phyloP scores from a whole-genome alignment of 2,888 invertebrate species.

The Tipula lateralis region DNA sequence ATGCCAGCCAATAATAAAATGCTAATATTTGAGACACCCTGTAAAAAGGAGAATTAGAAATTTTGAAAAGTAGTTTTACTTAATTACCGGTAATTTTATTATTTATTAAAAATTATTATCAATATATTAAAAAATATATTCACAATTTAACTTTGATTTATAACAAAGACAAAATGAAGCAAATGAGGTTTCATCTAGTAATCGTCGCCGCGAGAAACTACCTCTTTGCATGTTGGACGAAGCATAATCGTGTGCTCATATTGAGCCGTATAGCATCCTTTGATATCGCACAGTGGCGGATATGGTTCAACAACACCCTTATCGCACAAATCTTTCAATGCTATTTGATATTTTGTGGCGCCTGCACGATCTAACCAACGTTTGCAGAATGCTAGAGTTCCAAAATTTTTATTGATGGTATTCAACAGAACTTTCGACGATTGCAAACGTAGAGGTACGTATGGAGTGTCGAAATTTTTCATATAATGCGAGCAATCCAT shows the following conservation, averaged over 20 bases:
- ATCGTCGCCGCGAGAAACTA: slow-evolving; percentile 94
- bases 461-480: slow-evolving; percentile 94
- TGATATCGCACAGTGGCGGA: slow-evolving; percentile 95
- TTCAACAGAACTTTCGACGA: slow-evolving; percentile 89
- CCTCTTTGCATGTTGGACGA: slow-evolving; percentile 97
- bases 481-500: slow-evolving; percentile 99
- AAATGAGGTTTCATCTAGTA: slow-evolving; percentile 56
- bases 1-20: not conserved
- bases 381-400: slow-evolving; percentile 97
- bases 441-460: slow-evolving; percentile 85
- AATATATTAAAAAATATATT: slow-evolving; percentile 9
- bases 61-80: not conserved
- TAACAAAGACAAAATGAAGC: slow-evolving; percentile 33
- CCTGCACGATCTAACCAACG: slow-evolving; percentile 97
- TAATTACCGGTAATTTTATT: not conserved
- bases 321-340: slow-evolving; percentile 95
- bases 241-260: slow-evolving; percentile 98
- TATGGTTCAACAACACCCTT: slow-evolving; percentile 97
- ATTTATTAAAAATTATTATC: not conserved
- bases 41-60: not conserved
- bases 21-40: not conserved
- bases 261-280: slow-evolving; percentile 98
- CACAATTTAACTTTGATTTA: not conserved
- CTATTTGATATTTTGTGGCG: slow-evolving; percentile 96
- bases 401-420: slow-evolving; percentile 93